Evolutionary conservation across 2,888 invertebrate species (phyloP).

Genomic region (Platerodrilus igneus): DNA sequence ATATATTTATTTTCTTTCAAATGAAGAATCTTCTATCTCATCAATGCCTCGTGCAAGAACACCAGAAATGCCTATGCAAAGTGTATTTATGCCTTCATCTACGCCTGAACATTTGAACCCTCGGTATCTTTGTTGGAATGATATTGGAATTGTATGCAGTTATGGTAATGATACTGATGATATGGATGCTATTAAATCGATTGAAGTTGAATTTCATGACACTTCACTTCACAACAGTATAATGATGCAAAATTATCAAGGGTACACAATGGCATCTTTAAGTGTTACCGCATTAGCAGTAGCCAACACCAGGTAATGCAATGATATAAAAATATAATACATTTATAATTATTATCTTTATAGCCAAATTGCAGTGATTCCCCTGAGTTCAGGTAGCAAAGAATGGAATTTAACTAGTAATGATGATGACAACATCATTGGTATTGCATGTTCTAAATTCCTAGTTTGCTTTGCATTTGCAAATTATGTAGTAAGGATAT

Average conservation of each 20-base stretch:
- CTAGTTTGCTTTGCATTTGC: conserved; percentile 78
- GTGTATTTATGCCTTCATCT: conserved; percentile 87
- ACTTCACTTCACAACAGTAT: conserved; percentile 82
- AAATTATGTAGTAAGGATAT: conserved; percentile 72
- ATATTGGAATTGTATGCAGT: conserved; percentile 83
- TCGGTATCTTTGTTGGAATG: conserved; percentile 83
- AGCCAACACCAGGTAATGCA: conserved; percentile 62
- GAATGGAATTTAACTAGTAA: conserved; percentile 83
- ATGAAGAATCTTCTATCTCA: conserved; percentile 28
- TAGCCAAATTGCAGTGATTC: conserved; percentile 72
- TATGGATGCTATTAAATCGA: conserved; percentile 55
- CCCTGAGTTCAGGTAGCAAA: conserved; percentile 68
- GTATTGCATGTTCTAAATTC: conserved; percentile 62
- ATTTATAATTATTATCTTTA: conserved; percentile 26
- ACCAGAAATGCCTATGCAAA: conserved; percentile 60
- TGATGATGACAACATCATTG: conserved; percentile 71
- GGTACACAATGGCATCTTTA: conserved; percentile 84
- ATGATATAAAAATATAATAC: neutral
- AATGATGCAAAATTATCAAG: conserved; percentile 79
- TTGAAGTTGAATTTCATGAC: conserved; percentile 96
- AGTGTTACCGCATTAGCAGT: conserved; percentile 75
- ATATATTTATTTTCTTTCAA: too few species aligned
- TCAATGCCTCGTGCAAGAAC: conserved; percentile 42
- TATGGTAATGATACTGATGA: conserved; percentile 57
- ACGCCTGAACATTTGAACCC: conserved; percentile 75